Evolutionary conservation across 2,113 vertebrate species (phyloP).

Genomic region (Rhizomys pruinosus): DNA sequence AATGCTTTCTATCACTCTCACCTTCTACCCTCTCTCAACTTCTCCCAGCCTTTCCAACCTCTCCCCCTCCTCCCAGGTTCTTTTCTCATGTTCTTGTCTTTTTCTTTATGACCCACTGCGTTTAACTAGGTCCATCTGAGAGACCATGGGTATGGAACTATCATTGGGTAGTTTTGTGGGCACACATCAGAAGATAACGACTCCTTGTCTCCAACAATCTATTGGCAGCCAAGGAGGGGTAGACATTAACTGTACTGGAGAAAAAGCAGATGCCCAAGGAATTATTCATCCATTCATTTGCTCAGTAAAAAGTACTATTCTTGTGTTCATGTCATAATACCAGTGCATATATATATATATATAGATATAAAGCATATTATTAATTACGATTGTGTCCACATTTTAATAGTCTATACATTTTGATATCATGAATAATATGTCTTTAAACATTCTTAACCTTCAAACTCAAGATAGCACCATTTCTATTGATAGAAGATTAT

Average conservation of each 20-base stretch:
- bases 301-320: background rate
- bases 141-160: background rate
- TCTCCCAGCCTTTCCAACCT: background rate
- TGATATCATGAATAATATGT: constrained; percentile 3
- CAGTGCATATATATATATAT: too few species aligned
- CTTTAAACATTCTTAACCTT: constrained; percentile 8
- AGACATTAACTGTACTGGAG: background rate
- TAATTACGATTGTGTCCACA: background rate
- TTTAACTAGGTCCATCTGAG: background rate
- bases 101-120: background rate
- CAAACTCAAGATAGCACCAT: background rate
- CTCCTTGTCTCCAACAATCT: background rate
- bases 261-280: constrained; percentile 17
- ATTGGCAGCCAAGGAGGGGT: background rate
- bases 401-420: background rate
- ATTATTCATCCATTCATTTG: constrained; percentile 4
- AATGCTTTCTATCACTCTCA: background rate
- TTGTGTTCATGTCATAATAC: background rate
- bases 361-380: too few species aligned
- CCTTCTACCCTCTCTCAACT: background rate
- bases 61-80: background rate
- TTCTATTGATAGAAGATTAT: constrained; percentile 3
- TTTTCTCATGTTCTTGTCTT: background rate
- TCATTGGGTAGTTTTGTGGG: background rate
- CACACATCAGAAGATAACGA: background rate